These are phyloP conservation scores for Silvanus unidentatus DNA, from an alignment of 2,888 invertebrate species.

Conservation along the genomic window DNA sequence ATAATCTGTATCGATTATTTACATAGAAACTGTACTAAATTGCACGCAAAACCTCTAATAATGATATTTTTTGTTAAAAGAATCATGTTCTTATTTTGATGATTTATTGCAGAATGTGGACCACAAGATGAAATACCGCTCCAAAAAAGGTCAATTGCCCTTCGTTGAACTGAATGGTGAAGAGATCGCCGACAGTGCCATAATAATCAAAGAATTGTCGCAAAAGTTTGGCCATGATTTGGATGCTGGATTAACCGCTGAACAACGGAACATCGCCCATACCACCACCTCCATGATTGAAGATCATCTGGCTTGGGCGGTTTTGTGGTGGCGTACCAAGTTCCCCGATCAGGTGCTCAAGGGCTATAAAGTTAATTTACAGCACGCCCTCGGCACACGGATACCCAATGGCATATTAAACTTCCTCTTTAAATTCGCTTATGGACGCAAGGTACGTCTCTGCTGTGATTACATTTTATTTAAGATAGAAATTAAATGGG, in stretches of 20 bases:
- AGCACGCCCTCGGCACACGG: conserved; percentile 80
- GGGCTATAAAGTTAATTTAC: conserved; percentile 87
- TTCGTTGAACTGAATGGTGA: conserved; percentile 93
- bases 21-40: no score
- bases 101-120: conserved; percentile 85
- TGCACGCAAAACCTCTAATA: no score
- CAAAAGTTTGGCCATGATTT: conserved; percentile 77
- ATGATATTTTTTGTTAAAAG: no score
- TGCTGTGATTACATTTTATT: background rate
- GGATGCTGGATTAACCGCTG: conserved; percentile 74
- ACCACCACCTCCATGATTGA: conserved; percentile 93
- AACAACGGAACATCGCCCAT: conserved; percentile 83
- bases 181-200: conserved; percentile 86
- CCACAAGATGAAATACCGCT: conserved; percentile 89
- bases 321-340: conserved; percentile 88
- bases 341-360: conserved; percentile 84
- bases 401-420: conserved; percentile 83
- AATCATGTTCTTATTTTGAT: background rate
- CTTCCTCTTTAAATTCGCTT: conserved; percentile 84
- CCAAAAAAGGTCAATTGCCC: conserved; percentile 90
- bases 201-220: conserved; percentile 83
- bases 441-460: conserved; percentile 69
- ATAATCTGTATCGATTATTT: no score
- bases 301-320: conserved; percentile 88
- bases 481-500: no score